These are phyloP conservation scores for Pachyseris speciosa DNA, from an alignment of 64 coral and sea anemone genomes.

Conservation along the genomic window DNA sequence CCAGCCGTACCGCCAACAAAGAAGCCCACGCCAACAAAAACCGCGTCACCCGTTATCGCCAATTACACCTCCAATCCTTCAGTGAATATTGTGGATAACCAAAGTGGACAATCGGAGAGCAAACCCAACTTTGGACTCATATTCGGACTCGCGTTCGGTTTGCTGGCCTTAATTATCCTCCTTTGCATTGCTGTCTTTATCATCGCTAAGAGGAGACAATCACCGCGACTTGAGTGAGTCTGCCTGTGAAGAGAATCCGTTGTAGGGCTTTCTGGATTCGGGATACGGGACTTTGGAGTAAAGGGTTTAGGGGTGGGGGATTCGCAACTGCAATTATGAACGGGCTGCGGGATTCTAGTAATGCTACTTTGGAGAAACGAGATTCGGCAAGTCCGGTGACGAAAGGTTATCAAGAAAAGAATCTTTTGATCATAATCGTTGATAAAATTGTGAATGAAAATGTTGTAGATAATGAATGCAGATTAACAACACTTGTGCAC, in stretches of 20 bases:
- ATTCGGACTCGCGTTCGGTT: constrained; percentile 63
- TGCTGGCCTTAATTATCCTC: not conserved
- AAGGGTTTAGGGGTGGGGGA: too few species aligned
- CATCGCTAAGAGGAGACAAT: constrained; percentile 27
- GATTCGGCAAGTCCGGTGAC: too few species aligned
- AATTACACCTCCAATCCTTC: constrained; percentile 6
- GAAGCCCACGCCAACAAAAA: not conserved
- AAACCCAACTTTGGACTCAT: constrained; percentile 40
- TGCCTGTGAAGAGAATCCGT: not conserved
- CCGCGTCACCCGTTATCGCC: not conserved
- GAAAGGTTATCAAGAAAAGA: too few species aligned
- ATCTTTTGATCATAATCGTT: too few species aligned
- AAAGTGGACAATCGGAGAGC: not conserved
- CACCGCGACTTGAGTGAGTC: constrained; percentile 84
- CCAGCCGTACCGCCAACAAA: not conserved
- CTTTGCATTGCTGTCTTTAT: not conserved
- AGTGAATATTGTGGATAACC: not conserved
- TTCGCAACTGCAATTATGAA: too few species aligned
- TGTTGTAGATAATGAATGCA: too few species aligned
- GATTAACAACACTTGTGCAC: too few species aligned
- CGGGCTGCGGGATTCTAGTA: too few species aligned
- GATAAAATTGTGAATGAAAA: too few species aligned
- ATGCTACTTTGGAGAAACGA: too few species aligned
- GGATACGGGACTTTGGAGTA: too few species aligned
- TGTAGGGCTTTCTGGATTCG: too few species aligned